Percentiles rank a stretch among this genome's conserved stretches.
phyloP scores from a whole-genome alignment of 2,797 vertebrate species.

The Catostomus latipinnis region DNA sequence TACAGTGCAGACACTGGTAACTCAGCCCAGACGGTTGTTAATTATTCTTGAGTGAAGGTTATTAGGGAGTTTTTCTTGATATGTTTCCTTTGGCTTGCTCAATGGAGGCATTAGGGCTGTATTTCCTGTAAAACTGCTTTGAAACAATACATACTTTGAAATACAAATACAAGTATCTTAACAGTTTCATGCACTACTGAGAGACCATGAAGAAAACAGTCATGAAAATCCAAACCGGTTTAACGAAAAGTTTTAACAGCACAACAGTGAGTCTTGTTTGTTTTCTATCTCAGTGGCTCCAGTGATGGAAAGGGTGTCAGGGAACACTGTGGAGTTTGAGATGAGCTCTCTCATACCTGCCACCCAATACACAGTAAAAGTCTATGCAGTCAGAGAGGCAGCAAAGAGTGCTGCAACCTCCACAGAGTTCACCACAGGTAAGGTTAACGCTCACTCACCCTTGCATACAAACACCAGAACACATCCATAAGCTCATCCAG shows the following conservation, averaged over 20 bases:
- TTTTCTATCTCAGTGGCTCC: constrained; percentile 77
- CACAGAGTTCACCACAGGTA: constrained; percentile 91
- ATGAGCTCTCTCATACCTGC: constrained; percentile 85
- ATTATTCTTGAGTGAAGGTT: constrained; percentile 5
- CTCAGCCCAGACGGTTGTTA: not conserved
- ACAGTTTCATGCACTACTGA: not conserved
- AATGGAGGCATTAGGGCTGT: too few species aligned
- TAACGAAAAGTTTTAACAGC: too few species aligned
- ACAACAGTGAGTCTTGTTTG: constrained; percentile 5
- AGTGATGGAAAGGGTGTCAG: constrained; percentile 87
- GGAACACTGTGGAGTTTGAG: constrained; percentile 90
- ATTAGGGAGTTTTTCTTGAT: not conserved
- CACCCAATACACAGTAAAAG: constrained; percentile 85
- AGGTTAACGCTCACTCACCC: constrained; percentile 6
- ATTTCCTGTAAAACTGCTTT: too few species aligned
- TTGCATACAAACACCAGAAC: not conserved
- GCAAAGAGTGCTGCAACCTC: constrained; percentile 85
- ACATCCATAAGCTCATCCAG: too few species aligned
- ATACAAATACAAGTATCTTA: too few species aligned
- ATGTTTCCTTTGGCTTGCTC: too few species aligned
- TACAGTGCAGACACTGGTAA: constrained; percentile 87
- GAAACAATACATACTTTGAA: too few species aligned
- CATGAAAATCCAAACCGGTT: too few species aligned
- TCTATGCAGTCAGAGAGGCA: constrained; percentile 87
- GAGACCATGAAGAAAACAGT: not conserved